Base-by-base conservation (phyloP, 2,888 invertebrate genomes). In the Platycheirus rosarum region DNA sequence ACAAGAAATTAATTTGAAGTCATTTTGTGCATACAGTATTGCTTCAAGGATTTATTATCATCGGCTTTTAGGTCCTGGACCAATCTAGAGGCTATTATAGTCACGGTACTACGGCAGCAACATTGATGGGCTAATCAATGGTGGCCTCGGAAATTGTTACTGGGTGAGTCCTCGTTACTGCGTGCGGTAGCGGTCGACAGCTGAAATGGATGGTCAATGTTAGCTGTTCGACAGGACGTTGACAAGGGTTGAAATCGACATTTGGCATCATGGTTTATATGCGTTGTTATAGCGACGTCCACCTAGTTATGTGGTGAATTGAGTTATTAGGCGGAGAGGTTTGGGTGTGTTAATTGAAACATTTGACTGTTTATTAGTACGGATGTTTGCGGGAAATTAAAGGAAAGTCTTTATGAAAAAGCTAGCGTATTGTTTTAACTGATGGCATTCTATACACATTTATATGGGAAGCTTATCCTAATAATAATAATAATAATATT, bases 131-230 rank as follows among this genome's bases (percentile, higher is more conserved):
- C 60, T 60, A 68, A 75, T 74, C 68, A 75, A 75, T 75, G n/a
- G 35, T 42, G 37, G 37, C 29, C 49, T 44, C 23, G 0, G 18
- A 66, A 23, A n/a, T 9, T 29, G 14, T 6, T 46, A 23, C 16
- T 6, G 3, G n/a, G n/a, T 6, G 1, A 18, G 13, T 46, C 6
- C 2, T 13, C 9, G 11, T 8, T 51, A 11, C 7, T 23, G 18
- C 18, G 5, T 20, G 63, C 2, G 46, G 18, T 20, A 9, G 20
- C 16, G 42, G 57, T 57, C 42, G 66, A 60, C 51, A 75, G 49
- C 49, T 76, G 63, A 76, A 76, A 76, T 69, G 46, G 32, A 69
- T 76, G 63, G 46, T 37, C 9, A 48, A 63, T 69, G 63, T 63
- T 69, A 53, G 69, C 46, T 69, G 42, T 40, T 63, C 40, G 69